phyloP scores from a whole-genome alignment of 2,888 invertebrate genomes.

The Maniola hyperantus region DNA sequence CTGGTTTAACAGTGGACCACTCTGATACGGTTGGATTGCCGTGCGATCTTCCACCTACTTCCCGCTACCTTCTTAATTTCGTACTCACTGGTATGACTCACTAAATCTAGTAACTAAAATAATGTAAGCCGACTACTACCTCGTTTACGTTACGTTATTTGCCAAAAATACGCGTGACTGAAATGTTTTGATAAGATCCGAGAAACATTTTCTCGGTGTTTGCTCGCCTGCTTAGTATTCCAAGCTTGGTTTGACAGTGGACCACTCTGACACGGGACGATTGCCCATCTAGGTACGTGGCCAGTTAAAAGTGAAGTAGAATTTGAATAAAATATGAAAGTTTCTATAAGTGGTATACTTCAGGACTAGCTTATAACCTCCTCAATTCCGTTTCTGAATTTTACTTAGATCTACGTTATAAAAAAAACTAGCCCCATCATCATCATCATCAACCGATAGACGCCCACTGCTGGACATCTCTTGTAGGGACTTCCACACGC shows the following conservation, averaged over 20 bases:
- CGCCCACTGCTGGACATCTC: too few species aligned
- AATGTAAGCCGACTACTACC: neutral
- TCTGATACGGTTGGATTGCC: neutral
- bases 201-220: neutral
- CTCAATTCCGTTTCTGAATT: too few species aligned
- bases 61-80: too few species aligned
- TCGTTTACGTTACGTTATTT: neutral
- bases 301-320: neutral
- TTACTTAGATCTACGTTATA: too few species aligned
- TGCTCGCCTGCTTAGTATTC: constrained; percentile 1
- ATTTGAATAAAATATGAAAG: neutral
- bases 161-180: neutral
- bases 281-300: neutral
- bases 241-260: neutral
- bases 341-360: too few species aligned
- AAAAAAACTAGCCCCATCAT: too few species aligned
- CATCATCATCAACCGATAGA: too few species aligned
- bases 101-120: neutral
- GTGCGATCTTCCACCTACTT: too few species aligned
- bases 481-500: too few species aligned
- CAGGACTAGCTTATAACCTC: too few species aligned
- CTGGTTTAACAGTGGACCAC: neutral
- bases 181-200: neutral
- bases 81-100: too few species aligned
- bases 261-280: neutral